phyloP scores from a whole-genome alignment of 1,140 invertebrate genomes.

The Drosophila willistoni region DNA sequence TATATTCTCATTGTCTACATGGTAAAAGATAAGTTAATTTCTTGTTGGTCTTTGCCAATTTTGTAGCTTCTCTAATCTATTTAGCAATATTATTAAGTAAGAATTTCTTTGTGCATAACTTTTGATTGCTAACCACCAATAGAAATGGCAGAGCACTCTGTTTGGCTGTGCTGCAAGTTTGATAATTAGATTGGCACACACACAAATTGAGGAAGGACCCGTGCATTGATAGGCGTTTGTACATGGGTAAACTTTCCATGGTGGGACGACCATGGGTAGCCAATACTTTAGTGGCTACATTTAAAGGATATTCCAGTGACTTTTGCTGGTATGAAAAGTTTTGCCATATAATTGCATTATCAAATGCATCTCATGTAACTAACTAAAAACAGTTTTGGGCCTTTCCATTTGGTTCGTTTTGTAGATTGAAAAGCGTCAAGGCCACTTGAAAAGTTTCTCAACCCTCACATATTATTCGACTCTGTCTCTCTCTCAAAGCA shows the following conservation, averaged over 20 bases:
- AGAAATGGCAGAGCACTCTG: neutral
- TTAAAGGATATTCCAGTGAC: neutral
- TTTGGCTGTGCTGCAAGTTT: neutral
- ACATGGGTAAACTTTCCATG: no score
- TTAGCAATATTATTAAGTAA: no score
- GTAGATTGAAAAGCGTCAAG: conserved; percentile 12
- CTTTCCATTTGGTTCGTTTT: neutral
- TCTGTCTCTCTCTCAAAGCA: neutral
- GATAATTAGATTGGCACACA: conserved; percentile 1
- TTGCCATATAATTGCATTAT: conserved; percentile 56
- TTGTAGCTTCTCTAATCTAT: no score
- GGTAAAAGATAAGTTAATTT: no score
- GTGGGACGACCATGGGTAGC: neutral
- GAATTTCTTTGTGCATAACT: neutral
- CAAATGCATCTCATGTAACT: conserved; percentile 51
- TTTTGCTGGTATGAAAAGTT: conserved; percentile 32
- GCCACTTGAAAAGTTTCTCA: neutral
- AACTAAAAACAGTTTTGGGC: conserved; percentile 13
- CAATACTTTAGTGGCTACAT: neutral
- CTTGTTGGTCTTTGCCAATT: no score
- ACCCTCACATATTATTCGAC: neutral
- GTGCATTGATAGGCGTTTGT: neutral
- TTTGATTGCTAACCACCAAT: neutral
- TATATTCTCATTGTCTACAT: no score
- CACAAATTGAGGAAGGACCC: neutral